These are phyloP conservation scores for Parelbella ahira DNA, from an alignment of 2,888 invertebrate species.

Conservation along the genomic window DNA sequence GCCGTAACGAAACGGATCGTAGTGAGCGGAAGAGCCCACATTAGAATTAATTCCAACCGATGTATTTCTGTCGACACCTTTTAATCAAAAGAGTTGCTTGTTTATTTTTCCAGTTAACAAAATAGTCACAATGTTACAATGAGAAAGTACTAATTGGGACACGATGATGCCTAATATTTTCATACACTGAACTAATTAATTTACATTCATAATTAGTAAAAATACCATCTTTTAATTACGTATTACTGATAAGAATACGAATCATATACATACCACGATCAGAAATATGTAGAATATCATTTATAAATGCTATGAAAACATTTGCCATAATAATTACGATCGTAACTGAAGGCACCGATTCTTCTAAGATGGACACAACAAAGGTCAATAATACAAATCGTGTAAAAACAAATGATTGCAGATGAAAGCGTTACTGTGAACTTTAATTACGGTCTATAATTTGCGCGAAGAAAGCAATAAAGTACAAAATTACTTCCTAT, in stretches of 20 bases:
- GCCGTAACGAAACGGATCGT: constrained; percentile 51
- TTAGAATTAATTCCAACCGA: constrained; percentile 37
- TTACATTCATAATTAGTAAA: too few relatives aligned
- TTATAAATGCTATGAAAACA: too few relatives aligned
- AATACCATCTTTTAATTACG: too few relatives aligned
- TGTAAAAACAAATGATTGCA: constrained; percentile 30
- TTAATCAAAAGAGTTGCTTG: constrained; percentile 24
- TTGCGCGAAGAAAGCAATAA: constrained; percentile 66
- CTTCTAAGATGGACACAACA: too few relatives aligned
- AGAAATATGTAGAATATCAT: too few relatives aligned
- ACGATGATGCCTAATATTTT: too few relatives aligned
- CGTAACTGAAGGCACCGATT: too few relatives aligned
- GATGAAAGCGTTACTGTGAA: constrained; percentile 64
- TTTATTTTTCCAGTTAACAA: constrained; percentile 9
- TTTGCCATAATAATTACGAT: too few relatives aligned
- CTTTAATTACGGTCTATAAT: constrained; percentile 57
- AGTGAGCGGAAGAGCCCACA: constrained; percentile 38
- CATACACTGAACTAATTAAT: background rate
- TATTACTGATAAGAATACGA: too few relatives aligned
- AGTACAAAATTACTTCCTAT: constrained; percentile 68
- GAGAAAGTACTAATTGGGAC: constrained; percentile 7
- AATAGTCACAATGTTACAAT: constrained; percentile 10
- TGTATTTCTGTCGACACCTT: constrained; percentile 40
- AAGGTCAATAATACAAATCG: too few relatives aligned
- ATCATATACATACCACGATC: too few relatives aligned